Conservation (phyloP, 35 echinoderm and acorn worm species). For the Amphiura filiformis region DNA sequence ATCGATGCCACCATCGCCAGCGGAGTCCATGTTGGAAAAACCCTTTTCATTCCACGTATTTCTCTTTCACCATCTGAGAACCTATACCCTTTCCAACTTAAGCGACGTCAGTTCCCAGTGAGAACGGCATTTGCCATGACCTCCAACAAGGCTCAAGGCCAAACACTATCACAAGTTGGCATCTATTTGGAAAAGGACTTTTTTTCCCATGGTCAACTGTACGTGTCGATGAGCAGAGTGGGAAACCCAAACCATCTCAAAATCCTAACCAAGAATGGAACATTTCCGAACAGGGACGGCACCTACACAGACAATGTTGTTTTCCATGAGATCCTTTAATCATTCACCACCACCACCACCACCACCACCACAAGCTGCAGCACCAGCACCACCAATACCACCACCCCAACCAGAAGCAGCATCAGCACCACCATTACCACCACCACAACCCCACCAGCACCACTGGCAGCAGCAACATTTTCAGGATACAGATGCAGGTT, state of each 20-base stretch:
- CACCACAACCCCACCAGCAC: no score
- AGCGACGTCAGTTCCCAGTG: slow-evolving; percentile 13
- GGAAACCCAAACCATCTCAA: background rate
- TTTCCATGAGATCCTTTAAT: no score
- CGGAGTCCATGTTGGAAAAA: background rate
- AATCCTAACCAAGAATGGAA: background rate
- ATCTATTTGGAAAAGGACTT: slow-evolving; percentile 3
- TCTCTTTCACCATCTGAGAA: slow-evolving; percentile 21
- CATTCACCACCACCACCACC: no score
- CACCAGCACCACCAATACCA: no score
- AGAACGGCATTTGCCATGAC: slow-evolving; percentile 5
- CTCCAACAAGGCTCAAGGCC: background rate
- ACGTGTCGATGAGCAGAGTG: slow-evolving; percentile 16
- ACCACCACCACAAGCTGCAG: background rate
- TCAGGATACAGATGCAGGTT: no score
- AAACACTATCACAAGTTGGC: background rate
- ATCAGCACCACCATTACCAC: no score
- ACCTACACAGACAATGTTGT: slow-evolving; percentile 24
- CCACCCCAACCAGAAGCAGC: no score
- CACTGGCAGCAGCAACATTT: no score
- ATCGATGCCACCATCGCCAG: slow-evolving; percentile 14
- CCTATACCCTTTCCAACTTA: slow-evolving; percentile 13
- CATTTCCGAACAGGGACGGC: background rate
- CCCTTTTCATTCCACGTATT: slow-evolving; percentile 20
- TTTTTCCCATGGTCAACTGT: slow-evolving; percentile 12